These are phyloP conservation scores for Enhydra lutris DNA, from an alignment of 2,113 vertebrate genomes.

Conservation along the genomic window DNA sequence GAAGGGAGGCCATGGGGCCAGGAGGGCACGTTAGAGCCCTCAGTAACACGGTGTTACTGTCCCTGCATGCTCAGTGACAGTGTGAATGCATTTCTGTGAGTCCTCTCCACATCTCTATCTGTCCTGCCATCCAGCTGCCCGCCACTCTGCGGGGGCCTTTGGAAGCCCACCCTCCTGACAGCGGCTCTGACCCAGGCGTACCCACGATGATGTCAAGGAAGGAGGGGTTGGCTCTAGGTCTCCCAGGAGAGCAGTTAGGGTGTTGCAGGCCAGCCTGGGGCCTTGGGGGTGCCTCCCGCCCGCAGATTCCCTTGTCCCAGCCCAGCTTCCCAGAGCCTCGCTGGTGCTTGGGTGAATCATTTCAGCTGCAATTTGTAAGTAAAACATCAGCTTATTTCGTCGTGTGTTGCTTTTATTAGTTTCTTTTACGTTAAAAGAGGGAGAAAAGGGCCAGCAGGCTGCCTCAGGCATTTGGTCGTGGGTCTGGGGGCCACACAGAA, in stretches of 20 bases:
- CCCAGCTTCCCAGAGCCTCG: neutral
- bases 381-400: slow-evolving; percentile 25
- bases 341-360: neutral
- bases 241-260: neutral
- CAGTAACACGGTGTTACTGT: accelerated
- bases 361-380: slow-evolving; percentile 40
- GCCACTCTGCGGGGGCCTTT: neutral
- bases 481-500: slow-evolving; percentile 19
- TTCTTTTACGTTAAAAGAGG: neutral
- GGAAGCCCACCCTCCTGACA: neutral
- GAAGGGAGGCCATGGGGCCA: neutral
- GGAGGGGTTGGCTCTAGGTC: neutral
- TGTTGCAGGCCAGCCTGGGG: neutral
- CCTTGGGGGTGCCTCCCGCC: neutral
- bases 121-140: neutral
- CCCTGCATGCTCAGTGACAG: accelerated
- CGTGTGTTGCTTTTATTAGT: slow-evolving; percentile 29
- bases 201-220: neutral
- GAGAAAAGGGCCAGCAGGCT: neutral
- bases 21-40: accelerated
- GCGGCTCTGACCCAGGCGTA: neutral
- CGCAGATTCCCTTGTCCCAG: accelerated
- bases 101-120: accelerated
- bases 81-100: accelerated
- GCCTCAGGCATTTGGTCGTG: slow-evolving; percentile 20